These are phyloP conservation scores for Pterois miles DNA, from an alignment of 2,797 vertebrate genomes.

Conservation along the genomic window DNA sequence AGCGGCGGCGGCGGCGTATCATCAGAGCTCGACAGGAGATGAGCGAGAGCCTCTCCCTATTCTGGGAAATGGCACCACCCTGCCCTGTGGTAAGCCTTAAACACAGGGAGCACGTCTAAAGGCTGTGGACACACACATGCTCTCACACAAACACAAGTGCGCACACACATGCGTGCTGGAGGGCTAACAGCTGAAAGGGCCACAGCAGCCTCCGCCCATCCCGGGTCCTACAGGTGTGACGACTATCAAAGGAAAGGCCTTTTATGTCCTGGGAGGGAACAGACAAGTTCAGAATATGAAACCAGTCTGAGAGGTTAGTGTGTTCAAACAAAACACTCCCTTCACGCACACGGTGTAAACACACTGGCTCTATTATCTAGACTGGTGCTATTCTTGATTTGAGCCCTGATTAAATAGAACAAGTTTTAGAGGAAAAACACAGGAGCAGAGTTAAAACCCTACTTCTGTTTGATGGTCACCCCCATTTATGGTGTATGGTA, in stretches of 20 bases:
- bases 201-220: constrained; percentile 6
- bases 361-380: constrained; percentile 1
- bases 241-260: constrained; percentile 23
- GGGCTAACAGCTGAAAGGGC: constrained; percentile 16
- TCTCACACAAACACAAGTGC: neutral
- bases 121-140: constrained; percentile 28
- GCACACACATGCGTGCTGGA: neutral
- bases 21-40: constrained; percentile 44
- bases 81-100: constrained; percentile 77
- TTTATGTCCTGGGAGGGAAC: constrained; percentile 14
- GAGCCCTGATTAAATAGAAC: neutral
- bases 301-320: constrained; percentile 16
- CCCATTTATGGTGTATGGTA: neutral
- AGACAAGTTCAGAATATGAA: constrained; percentile 21
- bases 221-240: neutral
- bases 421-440: neutral
- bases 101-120: constrained; percentile 64
- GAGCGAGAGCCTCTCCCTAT: constrained; percentile 70
- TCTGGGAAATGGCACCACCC: constrained; percentile 75
- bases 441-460: neutral
- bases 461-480: neutral
- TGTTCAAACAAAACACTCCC: constrained; percentile 51
- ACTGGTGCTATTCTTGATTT: neutral
- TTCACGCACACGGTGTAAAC: constrained; percentile 28
- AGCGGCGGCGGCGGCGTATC: constrained; percentile 24